Percentiles rank a stretch among this genome's conserved stretches.
phyloP scores from a whole-genome alignment of 2,888 invertebrate genomes.

The Chironomus riparius region DNA sequence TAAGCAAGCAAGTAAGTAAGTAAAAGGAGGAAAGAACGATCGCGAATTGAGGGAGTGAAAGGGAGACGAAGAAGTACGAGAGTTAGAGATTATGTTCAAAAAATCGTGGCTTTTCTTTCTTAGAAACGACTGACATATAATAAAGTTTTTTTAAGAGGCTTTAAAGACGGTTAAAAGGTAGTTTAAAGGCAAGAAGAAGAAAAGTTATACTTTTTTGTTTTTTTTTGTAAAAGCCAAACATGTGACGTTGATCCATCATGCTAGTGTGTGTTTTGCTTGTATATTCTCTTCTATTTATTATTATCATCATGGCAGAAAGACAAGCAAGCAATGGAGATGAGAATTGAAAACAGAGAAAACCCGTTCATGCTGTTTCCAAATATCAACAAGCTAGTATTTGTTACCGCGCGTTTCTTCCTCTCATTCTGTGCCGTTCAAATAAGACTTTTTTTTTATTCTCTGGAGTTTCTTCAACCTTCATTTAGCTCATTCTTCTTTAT shows the following conservation, averaged over 20 bases:
- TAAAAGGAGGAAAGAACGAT: too few species aligned
- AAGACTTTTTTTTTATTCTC: background rate
- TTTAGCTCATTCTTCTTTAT: background rate
- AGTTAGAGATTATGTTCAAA: background rate
- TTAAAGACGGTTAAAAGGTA: background rate
- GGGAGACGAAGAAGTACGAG: background rate
- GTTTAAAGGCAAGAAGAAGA: background rate
- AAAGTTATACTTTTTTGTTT: background rate
- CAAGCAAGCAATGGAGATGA: background rate
- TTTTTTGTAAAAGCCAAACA: too few species aligned
- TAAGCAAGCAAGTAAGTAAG: too few species aligned
- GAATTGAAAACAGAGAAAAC: constrained; percentile 16
- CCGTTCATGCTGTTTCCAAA: constrained; percentile 15
- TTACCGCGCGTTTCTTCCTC: constrained; percentile 1
- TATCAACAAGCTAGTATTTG: constrained; percentile 11
- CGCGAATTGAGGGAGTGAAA: too few species aligned
- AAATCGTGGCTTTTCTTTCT: too few species aligned
- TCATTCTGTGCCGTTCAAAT: background rate
- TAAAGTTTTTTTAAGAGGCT: background rate
- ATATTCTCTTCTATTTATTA: background rate
- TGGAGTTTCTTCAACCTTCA: constrained; percentile 14
- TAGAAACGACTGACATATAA: background rate
- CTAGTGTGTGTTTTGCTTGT: background rate
- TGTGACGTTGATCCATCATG: constrained; percentile 8
- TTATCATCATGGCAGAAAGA: constrained; percentile 2